Evolutionary conservation across 2,888 invertebrate genomes (phyloP).

Genomic region (Thymelicus acteon): DNA sequence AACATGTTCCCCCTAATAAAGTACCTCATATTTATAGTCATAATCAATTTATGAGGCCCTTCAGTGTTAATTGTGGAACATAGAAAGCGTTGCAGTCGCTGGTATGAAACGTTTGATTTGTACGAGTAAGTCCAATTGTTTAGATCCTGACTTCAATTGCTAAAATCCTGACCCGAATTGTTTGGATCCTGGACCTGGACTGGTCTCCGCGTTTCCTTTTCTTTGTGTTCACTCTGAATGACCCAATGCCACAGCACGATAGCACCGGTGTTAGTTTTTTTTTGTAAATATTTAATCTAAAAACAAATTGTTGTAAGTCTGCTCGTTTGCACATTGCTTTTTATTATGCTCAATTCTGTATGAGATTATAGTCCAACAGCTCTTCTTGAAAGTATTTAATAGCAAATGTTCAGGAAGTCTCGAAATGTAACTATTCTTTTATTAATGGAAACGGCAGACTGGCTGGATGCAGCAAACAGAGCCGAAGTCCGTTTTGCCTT

Average conservation of each 20-base stretch:
- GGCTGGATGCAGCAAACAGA: neutral
- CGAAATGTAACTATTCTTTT: slow-evolving; percentile 7
- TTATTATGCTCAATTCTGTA: neutral
- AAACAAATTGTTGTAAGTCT: too few relatives aligned
- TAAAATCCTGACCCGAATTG: slow-evolving; percentile 29
- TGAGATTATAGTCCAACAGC: neutral
- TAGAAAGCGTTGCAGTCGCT: neutral
- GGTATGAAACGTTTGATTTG: neutral
- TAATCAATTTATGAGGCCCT: neutral
- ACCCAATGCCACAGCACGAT: too few relatives aligned
- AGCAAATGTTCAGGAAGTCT: slow-evolving; percentile 1
- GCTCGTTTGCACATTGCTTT: too few relatives aligned
- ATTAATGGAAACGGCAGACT: slow-evolving; percentile 3
- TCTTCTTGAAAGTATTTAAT: neutral
- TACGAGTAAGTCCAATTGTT: slow-evolving; percentile 22
- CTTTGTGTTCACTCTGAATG: neutral
- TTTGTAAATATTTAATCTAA: too few relatives aligned
- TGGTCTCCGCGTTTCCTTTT: slow-evolving; percentile 3
- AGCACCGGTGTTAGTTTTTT: too few relatives aligned
- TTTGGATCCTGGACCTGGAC: slow-evolving; percentile 10
- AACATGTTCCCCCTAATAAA: too few relatives aligned
- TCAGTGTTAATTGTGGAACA: neutral
- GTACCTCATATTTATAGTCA: too few relatives aligned
- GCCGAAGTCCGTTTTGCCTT: slow-evolving; percentile 16
- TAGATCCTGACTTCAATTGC: slow-evolving; percentile 27